Evolutionary conservation across 2,888 invertebrate species (phyloP).

Genomic region (Drosophila multiciliata): DNA sequence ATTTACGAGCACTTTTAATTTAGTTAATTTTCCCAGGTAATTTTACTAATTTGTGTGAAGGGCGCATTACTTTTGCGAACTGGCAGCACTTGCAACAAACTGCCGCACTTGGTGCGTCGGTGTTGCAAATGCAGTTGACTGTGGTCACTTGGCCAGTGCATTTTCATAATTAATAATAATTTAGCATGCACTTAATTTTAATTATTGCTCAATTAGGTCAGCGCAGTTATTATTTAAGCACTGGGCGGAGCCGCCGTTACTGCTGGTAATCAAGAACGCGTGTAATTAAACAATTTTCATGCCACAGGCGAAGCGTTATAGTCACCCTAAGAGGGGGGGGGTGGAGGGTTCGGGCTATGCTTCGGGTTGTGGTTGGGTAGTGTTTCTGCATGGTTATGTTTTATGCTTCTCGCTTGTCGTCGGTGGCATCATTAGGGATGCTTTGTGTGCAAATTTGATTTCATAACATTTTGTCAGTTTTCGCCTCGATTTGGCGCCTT

Average conservation of each 20-base stretch:
- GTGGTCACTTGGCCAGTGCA: constrained; percentile 26
- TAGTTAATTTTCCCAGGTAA: not conserved
- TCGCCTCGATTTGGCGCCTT: constrained; percentile 65
- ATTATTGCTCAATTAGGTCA: constrained; percentile 80
- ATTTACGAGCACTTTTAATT: not conserved
- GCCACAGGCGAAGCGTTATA: constrained; percentile 23
- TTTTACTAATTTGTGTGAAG: constrained; percentile 19
- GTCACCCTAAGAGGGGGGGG: not conserved
- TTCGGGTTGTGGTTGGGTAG: not conserved
- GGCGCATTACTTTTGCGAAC: constrained; percentile 19
- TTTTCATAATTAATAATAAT: constrained; percentile 75
- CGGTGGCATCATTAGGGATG: constrained; percentile 67
- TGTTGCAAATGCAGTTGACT: constrained; percentile 23
- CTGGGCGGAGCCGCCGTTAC: constrained; percentile 32
- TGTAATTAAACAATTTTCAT: constrained; percentile 76
- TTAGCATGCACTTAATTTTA: constrained; percentile 76
- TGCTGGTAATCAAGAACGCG: constrained; percentile 58
- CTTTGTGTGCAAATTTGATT: constrained; percentile 79
- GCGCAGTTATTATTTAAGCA: constrained; percentile 64
- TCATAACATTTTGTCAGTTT: constrained; percentile 75
- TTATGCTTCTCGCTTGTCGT: constrained; percentile 18
- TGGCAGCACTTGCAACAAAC: constrained; percentile 52
- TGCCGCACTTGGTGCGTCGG: constrained; percentile 3
- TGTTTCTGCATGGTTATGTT: constrained; percentile 16
- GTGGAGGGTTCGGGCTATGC: too few species aligned